These are phyloP conservation scores for Nothobranchius kuhntae DNA, from an alignment of 2,113 vertebrate genomes.

Conservation along the genomic window DNA sequence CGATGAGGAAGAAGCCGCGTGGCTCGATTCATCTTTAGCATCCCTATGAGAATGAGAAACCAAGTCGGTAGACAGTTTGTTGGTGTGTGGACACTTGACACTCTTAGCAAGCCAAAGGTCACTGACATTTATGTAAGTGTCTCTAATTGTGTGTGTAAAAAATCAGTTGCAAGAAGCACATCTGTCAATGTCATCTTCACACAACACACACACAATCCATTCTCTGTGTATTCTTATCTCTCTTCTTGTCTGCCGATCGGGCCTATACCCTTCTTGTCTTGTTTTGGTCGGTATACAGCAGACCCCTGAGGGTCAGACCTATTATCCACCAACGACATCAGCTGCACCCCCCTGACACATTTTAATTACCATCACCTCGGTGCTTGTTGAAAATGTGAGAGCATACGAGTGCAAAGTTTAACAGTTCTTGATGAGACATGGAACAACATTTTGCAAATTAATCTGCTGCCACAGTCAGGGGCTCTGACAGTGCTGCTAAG, in stretches of 20 bases:
- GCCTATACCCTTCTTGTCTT: slow-evolving; percentile 19
- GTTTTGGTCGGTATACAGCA: slow-evolving; percentile 10
- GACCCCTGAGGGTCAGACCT: slow-evolving; percentile 11
- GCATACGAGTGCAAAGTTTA: slow-evolving; percentile 19
- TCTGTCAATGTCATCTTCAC: slow-evolving; percentile 27
- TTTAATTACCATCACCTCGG: slow-evolving; percentile 45
- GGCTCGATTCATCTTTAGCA: slow-evolving; percentile 47
- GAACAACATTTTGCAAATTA: slow-evolving; percentile 17
- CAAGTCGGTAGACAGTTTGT: slow-evolving; percentile 24
- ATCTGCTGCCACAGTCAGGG: slow-evolving; percentile 11
- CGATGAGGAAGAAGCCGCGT: slow-evolving; percentile 20
- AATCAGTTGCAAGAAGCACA: slow-evolving; percentile 32
- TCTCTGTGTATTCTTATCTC: slow-evolving; percentile 5
- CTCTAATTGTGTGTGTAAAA: slow-evolving; percentile 14
- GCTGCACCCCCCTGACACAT: slow-evolving; percentile 35
- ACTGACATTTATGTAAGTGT: slow-evolving; percentile 36
- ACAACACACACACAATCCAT: slow-evolving; percentile 11
- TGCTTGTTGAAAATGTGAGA: slow-evolving; percentile 32
- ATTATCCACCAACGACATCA: slow-evolving; percentile 22
- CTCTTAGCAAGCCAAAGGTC: slow-evolving; percentile 40
- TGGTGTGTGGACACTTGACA: slow-evolving; percentile 38
- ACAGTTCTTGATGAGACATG: slow-evolving; percentile 29
- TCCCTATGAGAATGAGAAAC: slow-evolving; percentile 42
- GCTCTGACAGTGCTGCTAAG: slow-evolving; percentile 9
- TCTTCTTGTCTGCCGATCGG: slow-evolving; percentile 20